Base-by-base conservation (phyloP, 1,140 invertebrate genomes). In the Drosophila seguyi region DNA sequence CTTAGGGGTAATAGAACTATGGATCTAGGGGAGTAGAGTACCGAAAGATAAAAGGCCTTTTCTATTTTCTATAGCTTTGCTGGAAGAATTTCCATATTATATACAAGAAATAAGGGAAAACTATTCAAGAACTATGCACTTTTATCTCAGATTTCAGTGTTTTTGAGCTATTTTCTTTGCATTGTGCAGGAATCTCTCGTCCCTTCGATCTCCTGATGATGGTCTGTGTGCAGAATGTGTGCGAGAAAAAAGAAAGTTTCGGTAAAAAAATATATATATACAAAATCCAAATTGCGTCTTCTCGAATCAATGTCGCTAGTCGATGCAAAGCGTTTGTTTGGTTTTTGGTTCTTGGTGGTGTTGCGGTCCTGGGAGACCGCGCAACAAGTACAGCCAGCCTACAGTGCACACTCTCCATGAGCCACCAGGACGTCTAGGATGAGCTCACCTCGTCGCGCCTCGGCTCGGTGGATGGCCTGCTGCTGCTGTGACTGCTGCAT, bases 401-500 rank as follows among this genome's bases (percentile, higher is more conserved):
- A 72, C 69, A 50, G 69, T 73, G 52, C 31, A 55, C 31, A 31
- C 66, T 72, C 38, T 36, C 18, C 48, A 31, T 72, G 67, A 36
- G 44, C 29, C 56, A 20, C 38, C 29, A 14, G 55, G n/a, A 36
- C 36, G 44, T 48, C 57, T 55, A 55, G 20, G 14, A 36, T 50
- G 47, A 62, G 83, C 84, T 88, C 77, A 88, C 84, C 84, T 77
- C 84, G 73, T 60, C 73, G 73, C 77, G 87, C 85, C 74, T 88
- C 84, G 50, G 83, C 83, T 74, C 83, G 73, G 41, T 87, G 83
- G 68, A 87, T 87, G 29, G 83, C 83, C 80, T 87, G 83, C 83
- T 87, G 83, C 84, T 87, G 83, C 22, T 87, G 83, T 47, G 83
- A 87, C 27, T 87, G 83, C 84, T 87, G 83, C 83, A 88, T 88